Evolutionary conservation across 2,888 invertebrate genomes (phyloP).

Genomic region (Acanthosepion esculentum): DNA sequence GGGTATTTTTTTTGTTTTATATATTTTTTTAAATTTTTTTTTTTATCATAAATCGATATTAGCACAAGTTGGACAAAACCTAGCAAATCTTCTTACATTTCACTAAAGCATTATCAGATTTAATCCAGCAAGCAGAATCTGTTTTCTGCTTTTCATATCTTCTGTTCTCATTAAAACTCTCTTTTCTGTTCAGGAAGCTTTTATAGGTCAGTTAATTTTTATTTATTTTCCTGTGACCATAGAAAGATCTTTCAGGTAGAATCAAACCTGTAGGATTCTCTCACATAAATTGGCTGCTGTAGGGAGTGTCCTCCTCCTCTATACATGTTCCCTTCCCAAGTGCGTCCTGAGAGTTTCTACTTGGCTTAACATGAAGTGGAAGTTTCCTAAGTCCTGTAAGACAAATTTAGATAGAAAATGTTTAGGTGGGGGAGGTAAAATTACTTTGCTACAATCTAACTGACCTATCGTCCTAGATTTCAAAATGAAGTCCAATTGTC

Average conservation of each 20-base stretch:
- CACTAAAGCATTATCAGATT: too few relatives aligned
- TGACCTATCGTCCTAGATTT: not conserved
- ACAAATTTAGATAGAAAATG: not conserved
- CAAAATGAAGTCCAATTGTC: not conserved
- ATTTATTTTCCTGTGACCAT: not conserved
- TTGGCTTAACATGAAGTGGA: not conserved
- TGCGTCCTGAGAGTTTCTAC: not conserved
- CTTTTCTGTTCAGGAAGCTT: not conserved
- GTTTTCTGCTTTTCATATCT: not conserved
- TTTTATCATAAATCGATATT: too few relatives aligned
- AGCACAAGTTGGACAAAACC: too few relatives aligned
- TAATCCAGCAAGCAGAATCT: too few relatives aligned
- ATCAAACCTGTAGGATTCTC: not conserved
- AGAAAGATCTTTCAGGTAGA: not conserved
- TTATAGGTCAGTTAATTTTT: not conserved
- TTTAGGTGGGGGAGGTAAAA: not conserved
- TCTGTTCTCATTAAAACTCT: not conserved
- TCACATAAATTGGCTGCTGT: conserved; percentile 15
- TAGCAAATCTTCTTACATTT: too few relatives aligned
- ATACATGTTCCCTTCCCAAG: not conserved
- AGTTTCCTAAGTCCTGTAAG: not conserved
- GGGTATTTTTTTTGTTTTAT: too few relatives aligned
- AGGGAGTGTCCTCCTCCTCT: not conserved
- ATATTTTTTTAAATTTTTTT: too few relatives aligned
- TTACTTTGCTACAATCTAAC: not conserved